Conservation (phyloP, 2,113 vertebrate species). For the Sinocyclocheilus anshuiensis region DNA sequence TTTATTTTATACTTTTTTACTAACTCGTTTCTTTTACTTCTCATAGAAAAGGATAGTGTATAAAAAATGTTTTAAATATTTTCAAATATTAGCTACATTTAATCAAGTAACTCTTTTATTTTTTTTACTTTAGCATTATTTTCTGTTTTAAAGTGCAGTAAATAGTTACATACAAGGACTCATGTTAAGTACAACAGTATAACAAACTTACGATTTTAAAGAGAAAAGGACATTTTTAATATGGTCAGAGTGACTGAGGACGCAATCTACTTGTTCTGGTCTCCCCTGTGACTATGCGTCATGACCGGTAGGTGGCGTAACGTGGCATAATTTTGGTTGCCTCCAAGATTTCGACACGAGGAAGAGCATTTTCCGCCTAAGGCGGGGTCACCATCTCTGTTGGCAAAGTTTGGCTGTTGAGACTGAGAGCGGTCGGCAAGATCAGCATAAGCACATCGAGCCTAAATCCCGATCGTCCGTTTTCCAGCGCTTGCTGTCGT, state of each 20-base stretch:
- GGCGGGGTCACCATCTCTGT: conserved; percentile 36
- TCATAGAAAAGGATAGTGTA: too few relatives aligned
- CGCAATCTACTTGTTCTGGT: background rate
- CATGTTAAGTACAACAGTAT: background rate
- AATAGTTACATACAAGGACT: background rate
- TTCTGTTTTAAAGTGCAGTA: background rate
- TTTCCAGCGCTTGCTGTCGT: conserved; percentile 53
- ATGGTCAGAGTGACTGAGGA: background rate
- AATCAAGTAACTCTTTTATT: too few relatives aligned
- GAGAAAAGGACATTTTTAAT: background rate
- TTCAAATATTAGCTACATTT: background rate
- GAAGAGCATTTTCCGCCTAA: conserved; percentile 38
- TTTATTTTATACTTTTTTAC: too few relatives aligned
- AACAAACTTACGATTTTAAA: background rate
- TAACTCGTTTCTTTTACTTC: too few relatives aligned
- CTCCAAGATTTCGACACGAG: conserved; percentile 32
- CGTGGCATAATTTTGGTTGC: background rate
- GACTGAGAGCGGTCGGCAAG: conserved; percentile 25
- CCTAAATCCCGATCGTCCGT: background rate
- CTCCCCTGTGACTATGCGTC: background rate
- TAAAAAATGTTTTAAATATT: too few relatives aligned
- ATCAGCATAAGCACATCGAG: conserved; percentile 13
- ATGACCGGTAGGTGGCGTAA: conserved; percentile 19
- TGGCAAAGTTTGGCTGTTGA: conserved; percentile 58
- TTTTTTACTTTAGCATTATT: too few relatives aligned